phyloP scores from a whole-genome alignment of 2,888 invertebrate species.

The Drosophila trichaetosa region DNA sequence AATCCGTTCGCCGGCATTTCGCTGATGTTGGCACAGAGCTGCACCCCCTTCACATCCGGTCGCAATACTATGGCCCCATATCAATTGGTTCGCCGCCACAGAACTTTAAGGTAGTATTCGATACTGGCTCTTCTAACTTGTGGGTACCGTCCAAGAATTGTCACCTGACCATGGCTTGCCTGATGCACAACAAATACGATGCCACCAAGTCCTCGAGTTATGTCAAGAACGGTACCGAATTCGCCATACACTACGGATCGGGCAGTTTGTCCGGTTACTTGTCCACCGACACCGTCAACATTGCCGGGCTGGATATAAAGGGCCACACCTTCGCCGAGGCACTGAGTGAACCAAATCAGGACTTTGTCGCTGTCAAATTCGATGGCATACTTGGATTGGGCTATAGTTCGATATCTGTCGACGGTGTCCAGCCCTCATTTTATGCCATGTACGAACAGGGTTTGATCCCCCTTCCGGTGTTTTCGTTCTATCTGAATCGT shows the following conservation, averaged over 20 bases:
- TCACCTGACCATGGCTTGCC: constrained; percentile 95
- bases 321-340: constrained; percentile 98
- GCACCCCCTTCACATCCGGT: constrained; percentile 87
- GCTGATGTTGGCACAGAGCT: constrained; percentile 92
- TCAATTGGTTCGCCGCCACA: constrained; percentile 96
- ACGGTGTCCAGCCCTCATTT: constrained; percentile 95
- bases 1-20: constrained; percentile 89
- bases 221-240: constrained; percentile 94
- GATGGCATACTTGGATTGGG: constrained; percentile 99
- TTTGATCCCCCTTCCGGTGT: constrained; percentile 90
- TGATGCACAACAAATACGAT: constrained; percentile 99
- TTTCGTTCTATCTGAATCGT: constrained; percentile 96
- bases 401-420: constrained; percentile 95
- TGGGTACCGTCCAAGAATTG: constrained; percentile 99
- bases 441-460: constrained; percentile 95
- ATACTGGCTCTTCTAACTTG: constrained; percentile 99
- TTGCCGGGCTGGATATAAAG: constrained; percentile 89
- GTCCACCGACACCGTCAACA: constrained; percentile 93
- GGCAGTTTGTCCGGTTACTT: constrained; percentile 98
- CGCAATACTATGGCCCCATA: constrained; percentile 97
- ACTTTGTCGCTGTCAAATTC: constrained; percentile 99
- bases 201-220: constrained; percentile 94
- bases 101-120: constrained; percentile 97
- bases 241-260: constrained; percentile 97
- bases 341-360: constrained; percentile 95